phyloP scores from a whole-genome alignment of 2,888 invertebrate genomes.

The Yponomeuta evonymella region DNA sequence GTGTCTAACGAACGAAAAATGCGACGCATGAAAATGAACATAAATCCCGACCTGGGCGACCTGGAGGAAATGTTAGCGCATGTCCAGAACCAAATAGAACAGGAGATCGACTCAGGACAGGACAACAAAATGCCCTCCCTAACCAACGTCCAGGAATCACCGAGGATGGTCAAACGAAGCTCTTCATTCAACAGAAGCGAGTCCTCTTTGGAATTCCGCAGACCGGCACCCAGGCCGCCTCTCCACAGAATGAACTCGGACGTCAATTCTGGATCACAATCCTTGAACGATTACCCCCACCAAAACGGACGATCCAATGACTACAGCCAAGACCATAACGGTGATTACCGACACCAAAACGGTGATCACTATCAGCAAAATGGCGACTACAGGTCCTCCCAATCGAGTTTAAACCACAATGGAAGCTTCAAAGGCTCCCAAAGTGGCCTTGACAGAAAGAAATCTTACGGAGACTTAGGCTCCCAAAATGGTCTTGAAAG shows the following conservation, averaged over 20 bases:
- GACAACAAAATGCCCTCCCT: slow-evolving; percentile 56
- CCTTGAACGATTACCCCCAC: slow-evolving; percentile 28
- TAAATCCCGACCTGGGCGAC: slow-evolving; percentile 66
- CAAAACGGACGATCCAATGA: not conserved
- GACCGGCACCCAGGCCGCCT: slow-evolving; percentile 42
- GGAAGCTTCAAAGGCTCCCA: slow-evolving; percentile 25
- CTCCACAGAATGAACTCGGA: slow-evolving; percentile 37
- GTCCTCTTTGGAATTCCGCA: slow-evolving; percentile 39
- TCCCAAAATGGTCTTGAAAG: slow-evolving; percentile 52
- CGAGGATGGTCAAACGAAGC: slow-evolving; percentile 49
- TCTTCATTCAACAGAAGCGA: slow-evolving; percentile 48
- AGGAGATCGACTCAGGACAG: slow-evolving; percentile 62
- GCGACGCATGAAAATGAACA: slow-evolving; percentile 48
- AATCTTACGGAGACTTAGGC: slow-evolving; percentile 24
- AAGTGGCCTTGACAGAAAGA: not conserved
- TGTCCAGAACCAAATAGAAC: slow-evolving; percentile 64
- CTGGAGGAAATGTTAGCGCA: slow-evolving; percentile 69
- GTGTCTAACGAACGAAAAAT: slow-evolving; percentile 16
- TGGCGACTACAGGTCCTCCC: slow-evolving; percentile 33
- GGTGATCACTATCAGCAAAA: not conserved
- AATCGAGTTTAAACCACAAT: slow-evolving; percentile 34
- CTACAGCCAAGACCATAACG: not conserved
- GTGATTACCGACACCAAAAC: not conserved
- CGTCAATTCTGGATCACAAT: slow-evolving; percentile 31
- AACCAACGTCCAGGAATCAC: slow-evolving; percentile 57